These are phyloP conservation scores for Cylloceria caligata DNA, from an alignment of 2,888 invertebrate genomes.

Conservation along the genomic window DNA sequence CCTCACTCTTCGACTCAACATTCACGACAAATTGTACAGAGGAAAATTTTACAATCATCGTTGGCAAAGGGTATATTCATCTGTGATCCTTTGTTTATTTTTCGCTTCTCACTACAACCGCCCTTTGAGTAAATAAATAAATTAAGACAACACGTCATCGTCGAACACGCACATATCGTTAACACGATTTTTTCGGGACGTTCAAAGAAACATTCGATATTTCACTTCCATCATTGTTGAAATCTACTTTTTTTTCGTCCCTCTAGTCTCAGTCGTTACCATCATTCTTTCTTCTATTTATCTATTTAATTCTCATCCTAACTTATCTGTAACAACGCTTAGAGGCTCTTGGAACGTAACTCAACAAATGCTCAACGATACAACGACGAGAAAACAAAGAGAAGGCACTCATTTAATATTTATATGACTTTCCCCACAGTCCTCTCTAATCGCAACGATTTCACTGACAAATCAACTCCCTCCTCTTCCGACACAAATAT, in stretches of 20 bases:
- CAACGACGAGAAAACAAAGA: conserved; percentile 82
- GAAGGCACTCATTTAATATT: conserved; percentile 83
- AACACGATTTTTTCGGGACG: conserved; percentile 74
- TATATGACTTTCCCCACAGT: conserved; percentile 42
- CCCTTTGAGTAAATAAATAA: conserved; percentile 29
- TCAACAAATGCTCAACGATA: conserved; percentile 84
- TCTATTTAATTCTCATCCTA: conserved; percentile 63
- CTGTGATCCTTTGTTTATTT: background rate
- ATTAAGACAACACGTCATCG: conserved; percentile 28
- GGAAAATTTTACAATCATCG: background rate
- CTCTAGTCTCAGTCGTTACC: conserved; percentile 11
- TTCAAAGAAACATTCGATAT: conserved; percentile 27
- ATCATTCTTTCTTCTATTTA: conserved; percentile 48
- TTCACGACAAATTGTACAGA: conserved; percentile 3
- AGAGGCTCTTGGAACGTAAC: conserved; percentile 83
- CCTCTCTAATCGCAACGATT: background rate
- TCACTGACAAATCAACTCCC: conserved; percentile 17
- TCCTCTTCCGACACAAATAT: conserved; percentile 36
- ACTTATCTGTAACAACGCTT: conserved; percentile 73
- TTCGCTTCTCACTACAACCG: background rate
- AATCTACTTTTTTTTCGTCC: conserved; percentile 42
- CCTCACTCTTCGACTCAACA: background rate
- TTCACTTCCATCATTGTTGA: conserved; percentile 15
- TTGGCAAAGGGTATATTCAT: background rate
- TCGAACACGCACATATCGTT: conserved; percentile 35